A percentile compares a stretch with the other conserved stretches of the same genome.
Conservation (phyloP, 2,888 invertebrate species). For the Slavum lentiscoides region DNA sequence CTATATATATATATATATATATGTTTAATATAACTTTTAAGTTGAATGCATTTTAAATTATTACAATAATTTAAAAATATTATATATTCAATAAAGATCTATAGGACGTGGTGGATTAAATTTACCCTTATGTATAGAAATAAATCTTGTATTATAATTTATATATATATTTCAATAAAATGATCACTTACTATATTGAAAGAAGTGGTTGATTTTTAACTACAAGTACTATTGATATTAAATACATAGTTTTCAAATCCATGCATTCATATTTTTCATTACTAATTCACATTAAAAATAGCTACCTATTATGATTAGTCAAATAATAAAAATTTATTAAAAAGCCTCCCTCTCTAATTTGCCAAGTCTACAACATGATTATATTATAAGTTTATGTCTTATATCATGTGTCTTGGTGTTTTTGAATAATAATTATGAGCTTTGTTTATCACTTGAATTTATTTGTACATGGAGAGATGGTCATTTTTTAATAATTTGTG, state of each 20-base stretch:
- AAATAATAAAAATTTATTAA: background rate
- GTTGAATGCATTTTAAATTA: background rate
- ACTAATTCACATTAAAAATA: background rate
- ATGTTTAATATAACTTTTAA: background rate
- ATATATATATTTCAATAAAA: slow-evolving; percentile 9
- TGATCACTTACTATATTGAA: background rate
- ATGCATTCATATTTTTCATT: background rate
- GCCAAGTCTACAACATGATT: background rate
- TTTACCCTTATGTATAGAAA: background rate
- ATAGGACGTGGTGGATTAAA: background rate
- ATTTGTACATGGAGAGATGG: background rate
- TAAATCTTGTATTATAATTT: background rate
- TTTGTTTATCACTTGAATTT: background rate
- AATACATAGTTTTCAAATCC: no score
- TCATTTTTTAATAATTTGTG: background rate
- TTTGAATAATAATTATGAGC: background rate
- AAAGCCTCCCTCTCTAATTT: background rate
- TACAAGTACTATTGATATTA: no score
- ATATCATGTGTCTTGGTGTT: slow-evolving; percentile 7
- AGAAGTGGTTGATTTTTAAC: no score
- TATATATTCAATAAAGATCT: no score
- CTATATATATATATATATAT: background rate
- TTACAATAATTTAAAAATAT: background rate
- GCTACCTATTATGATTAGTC: no score
- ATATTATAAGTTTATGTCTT: background rate